Conservation (phyloP, 2,113 vertebrate genomes). For the Thunnus thynnus region DNA sequence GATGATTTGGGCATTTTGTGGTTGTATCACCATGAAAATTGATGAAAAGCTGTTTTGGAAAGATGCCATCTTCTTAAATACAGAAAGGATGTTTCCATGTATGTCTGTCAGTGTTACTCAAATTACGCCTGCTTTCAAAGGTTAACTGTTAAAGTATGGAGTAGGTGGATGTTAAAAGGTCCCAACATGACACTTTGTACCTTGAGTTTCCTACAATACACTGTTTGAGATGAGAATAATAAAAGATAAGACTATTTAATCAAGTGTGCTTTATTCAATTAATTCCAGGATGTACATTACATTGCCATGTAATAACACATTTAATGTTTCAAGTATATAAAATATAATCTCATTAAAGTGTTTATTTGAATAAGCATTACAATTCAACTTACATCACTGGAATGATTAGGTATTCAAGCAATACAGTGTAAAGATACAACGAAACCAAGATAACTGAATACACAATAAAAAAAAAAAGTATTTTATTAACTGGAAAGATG, state of each 20-base stretch:
- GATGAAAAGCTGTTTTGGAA: neutral
- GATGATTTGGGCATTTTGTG: neutral
- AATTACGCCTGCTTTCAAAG: slow-evolving; percentile 27
- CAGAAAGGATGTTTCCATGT: slow-evolving; percentile 3
- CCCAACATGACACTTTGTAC: slow-evolving; percentile 43
- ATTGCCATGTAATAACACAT: too few relatives aligned
- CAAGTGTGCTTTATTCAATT: too few relatives aligned
- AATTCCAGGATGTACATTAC: too few relatives aligned
- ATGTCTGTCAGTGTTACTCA: neutral
- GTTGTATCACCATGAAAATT: neutral
- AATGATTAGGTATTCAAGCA: too few relatives aligned
- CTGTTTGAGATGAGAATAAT: slow-evolving; percentile 54
- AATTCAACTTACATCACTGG: too few relatives aligned
- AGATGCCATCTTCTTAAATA: neutral
- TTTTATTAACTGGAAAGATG: neutral
- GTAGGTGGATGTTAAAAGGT: slow-evolving; percentile 4
- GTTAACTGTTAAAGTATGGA: slow-evolving; percentile 24
- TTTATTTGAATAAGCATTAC: too few relatives aligned
- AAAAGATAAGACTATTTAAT: slow-evolving; percentile 8
- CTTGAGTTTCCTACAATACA: slow-evolving; percentile 55
- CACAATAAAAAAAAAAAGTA: neutral
- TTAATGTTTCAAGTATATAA: too few relatives aligned
- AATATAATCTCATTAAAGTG: too few relatives aligned
- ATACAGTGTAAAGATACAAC: too few relatives aligned
- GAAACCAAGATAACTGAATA: neutral